Evolutionary conservation across 2,797 vertebrate species (phyloP).

Genomic region (Caiman crocodilus): DNA sequence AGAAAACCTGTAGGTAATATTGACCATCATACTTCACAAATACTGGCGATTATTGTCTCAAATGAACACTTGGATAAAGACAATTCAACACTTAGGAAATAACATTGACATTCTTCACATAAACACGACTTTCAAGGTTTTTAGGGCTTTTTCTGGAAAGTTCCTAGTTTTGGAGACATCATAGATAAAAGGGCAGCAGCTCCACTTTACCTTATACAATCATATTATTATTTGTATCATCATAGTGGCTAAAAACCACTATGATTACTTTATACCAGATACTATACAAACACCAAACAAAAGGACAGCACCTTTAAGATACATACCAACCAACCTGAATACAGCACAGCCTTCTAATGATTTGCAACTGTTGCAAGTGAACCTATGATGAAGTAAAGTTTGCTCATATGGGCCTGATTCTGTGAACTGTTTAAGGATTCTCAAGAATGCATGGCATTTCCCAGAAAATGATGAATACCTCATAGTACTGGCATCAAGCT

Average conservation of each 20-base stretch:
- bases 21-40: no score
- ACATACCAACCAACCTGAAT: not conserved
- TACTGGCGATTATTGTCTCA: no score
- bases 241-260: not conserved
- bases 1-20: no score
- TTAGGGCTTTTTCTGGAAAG: no score
- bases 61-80: no score
- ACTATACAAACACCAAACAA: not conserved
- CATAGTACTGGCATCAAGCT: not conserved
- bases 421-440: not conserved
- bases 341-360: no score
- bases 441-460: not conserved
- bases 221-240: not conserved
- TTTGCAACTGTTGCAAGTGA: no score
- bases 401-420: not conserved
- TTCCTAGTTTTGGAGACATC: not conserved
- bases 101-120: no score
- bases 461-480: not conserved
- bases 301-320: not conserved
- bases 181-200: not conserved
- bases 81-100: no score
- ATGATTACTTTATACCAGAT: not conserved
- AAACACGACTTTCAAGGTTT: no score
- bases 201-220: not conserved
- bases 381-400: not conserved